Evolutionary conservation across 2,113 vertebrate genomes (phyloP), one percentile per base, ranked within the genome.

Genomic region (Zingel zingel): DNA sequence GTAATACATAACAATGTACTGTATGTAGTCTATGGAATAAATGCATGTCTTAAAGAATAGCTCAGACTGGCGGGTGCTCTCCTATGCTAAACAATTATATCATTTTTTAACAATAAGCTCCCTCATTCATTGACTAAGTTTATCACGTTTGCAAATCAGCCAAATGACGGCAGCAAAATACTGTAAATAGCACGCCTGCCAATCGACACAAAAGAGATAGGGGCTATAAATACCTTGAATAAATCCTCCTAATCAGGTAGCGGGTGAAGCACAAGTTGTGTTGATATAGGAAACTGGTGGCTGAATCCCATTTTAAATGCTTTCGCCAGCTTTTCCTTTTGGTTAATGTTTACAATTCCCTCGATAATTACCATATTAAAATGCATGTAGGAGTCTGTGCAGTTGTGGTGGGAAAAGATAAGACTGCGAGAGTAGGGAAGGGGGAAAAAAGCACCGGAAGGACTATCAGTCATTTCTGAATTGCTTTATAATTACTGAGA

Each of bases 401-500:
- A 70, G 89, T 90, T 85, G 88, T 92, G 91, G 51, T 82, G 72
- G 85, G 58, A 33, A 84, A 82, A 94, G 93, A 94, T 93, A 94
- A 94, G 93, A 58, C 78, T 47, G 87, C 14, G 19, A 65, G 76
- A 83, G 83, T 36, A 64, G 65, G 61, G 73, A 36, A 74, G 58
- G 68, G 11, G 4, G 33, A 8, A 14, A 59, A 64, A 70, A 53
- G 58, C 69, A 93, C 88, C 83, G 61, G 84, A 93, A 43, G 89
- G 92, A 81, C 89, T 93, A 91, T 94, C 93, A 92, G 91, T 91
- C 88, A 79, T 83, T 27, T 57, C 74, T 53, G 88, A 92, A 94
- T 91, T 82, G 91, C 91, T 90, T 92, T 87, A 91, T 95, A 94
- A 95, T 94, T 94, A 93, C 91, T 66, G 81, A 88, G 90, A 93